Conservation (phyloP, 2,888 invertebrate species). For the Lasioglossum zephyrum region DNA sequence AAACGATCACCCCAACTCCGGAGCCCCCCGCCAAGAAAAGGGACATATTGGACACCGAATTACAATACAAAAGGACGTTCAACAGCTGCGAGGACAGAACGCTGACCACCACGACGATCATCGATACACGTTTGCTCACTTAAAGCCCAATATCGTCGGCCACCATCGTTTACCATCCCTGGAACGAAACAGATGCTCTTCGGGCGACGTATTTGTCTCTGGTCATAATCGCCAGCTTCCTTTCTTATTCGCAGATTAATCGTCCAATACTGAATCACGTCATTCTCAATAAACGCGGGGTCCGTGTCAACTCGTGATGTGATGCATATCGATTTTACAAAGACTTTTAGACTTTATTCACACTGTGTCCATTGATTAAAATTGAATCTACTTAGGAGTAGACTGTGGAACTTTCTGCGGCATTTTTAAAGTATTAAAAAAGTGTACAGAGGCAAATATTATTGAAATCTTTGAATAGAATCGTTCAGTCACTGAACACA, state of each 20-base stretch:
- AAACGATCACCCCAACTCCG: conserved; percentile 15
- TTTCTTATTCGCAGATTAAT: conserved; percentile 28
- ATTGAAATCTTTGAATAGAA: neutral
- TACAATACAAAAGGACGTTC: conserved; percentile 24
- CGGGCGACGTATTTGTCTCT: conserved; percentile 20
- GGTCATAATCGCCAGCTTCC: conserved; percentile 38
- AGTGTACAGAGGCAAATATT: neutral
- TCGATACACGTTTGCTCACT: conserved; percentile 43
- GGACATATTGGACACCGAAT: conserved; percentile 32
- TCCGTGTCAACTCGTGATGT: neutral
- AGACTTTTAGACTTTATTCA: too few relatives aligned
- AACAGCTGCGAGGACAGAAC: conserved; percentile 21
- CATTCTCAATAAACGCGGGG: neutral
- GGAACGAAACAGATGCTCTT: conserved; percentile 49
- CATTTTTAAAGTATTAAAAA: neutral
- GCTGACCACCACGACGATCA: conserved; percentile 35
- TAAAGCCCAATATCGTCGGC: conserved; percentile 11
- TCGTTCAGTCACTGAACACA: neutral
- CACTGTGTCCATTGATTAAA: neutral
- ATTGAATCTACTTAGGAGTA: neutral
- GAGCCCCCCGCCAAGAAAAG: conserved; percentile 21
- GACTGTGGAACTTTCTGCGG: neutral
- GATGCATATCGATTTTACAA: neutral
- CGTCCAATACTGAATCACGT: neutral
- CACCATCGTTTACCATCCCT: conserved; percentile 6